Conservation (phyloP, 2,888 invertebrate species). For the Lasioglossum zephyrum region DNA sequence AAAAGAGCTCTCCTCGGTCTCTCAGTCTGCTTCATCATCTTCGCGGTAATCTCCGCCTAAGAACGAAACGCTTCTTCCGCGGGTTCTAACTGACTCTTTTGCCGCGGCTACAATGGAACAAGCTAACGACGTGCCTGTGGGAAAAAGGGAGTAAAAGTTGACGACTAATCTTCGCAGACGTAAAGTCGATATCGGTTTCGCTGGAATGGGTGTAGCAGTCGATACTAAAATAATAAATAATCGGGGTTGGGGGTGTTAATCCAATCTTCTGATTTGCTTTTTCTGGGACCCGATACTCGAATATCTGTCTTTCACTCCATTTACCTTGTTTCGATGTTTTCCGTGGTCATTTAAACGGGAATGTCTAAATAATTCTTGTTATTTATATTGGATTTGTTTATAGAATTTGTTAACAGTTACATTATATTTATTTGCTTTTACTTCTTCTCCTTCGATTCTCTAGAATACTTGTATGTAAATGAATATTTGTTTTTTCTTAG, state of each 20-base stretch:
- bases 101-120: conserved; percentile 48
- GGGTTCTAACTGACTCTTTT: conserved; percentile 32
- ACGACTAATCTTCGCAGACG: neutral
- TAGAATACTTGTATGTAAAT: too few species aligned
- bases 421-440: too few species aligned
- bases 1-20: conserved; percentile 29
- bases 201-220: neutral
- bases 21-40: conserved; percentile 33
- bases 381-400: neutral
- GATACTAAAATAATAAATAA: neutral
- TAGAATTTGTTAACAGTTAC: neutral
- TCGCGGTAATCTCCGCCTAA: conserved; percentile 50
- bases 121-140: conserved; percentile 47
- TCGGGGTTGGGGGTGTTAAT: neutral
- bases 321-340: neutral
- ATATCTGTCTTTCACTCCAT: neutral
- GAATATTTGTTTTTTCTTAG: too few species aligned
- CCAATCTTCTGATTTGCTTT: neutral
- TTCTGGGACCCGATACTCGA: neutral
- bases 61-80: conserved; percentile 34
- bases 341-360: too few species aligned
- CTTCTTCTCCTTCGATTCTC: too few species aligned
- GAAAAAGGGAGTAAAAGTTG: conserved; percentile 29
- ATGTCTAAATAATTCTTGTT: neutral
- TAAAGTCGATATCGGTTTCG: neutral